Evolutionary conservation across 2,888 invertebrate species (phyloP).

Genomic region (Entomobrya multifasciata): DNA sequence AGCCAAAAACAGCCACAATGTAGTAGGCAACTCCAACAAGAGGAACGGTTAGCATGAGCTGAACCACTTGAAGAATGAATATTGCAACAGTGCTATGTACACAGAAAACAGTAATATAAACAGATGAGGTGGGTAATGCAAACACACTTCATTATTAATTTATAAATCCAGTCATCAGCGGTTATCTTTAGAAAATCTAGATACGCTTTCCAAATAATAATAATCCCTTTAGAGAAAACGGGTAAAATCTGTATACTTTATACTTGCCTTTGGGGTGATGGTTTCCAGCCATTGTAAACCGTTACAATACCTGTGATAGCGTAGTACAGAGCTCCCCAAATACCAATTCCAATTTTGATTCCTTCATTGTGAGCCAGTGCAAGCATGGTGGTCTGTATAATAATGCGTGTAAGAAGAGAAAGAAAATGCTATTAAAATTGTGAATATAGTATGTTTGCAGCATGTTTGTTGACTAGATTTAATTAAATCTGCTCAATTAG

Average conservation of each 20-base stretch:
- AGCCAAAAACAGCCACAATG: constrained; percentile 78
- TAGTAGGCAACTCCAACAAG: constrained; percentile 77
- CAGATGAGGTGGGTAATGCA: neutral
- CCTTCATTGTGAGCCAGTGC: constrained; percentile 76
- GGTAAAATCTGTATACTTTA: neutral
- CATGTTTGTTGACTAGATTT: neutral
- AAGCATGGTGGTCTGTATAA: constrained; percentile 77
- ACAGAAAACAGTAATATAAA: neutral
- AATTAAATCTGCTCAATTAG: constrained; percentile 28
- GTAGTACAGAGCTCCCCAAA: constrained; percentile 78
- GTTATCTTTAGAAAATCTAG: constrained; percentile 38
- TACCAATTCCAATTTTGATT: constrained; percentile 78
- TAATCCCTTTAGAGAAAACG: constrained; percentile 17
- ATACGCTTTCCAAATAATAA: neutral
- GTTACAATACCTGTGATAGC: constrained; percentile 76
- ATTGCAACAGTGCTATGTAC: constrained; percentile 75
- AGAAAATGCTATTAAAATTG: constrained; percentile 4
- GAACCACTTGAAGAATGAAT: constrained; percentile 78
- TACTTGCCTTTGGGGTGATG: constrained; percentile 76
- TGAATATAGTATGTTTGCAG: neutral
- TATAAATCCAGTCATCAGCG: constrained; percentile 48
- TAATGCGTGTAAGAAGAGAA: constrained; percentile 2
- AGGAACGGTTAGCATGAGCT: constrained; percentile 76
- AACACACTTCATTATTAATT: constrained; percentile 53
- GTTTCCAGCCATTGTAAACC: constrained; percentile 75